Base-by-base conservation (phyloP, 1,140 invertebrate species). In the Micrasema longulum region DNA sequence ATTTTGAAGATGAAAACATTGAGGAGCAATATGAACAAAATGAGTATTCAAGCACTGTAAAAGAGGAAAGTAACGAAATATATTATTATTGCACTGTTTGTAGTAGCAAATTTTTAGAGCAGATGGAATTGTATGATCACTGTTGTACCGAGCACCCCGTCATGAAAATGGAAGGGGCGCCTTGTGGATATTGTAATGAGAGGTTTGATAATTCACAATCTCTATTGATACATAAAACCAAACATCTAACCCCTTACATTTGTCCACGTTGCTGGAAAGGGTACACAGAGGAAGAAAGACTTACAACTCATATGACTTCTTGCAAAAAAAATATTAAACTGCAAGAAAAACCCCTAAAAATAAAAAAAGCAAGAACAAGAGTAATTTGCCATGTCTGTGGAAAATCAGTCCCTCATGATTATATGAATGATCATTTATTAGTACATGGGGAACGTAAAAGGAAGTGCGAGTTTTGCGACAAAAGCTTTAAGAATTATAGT, bases 231-330 rank as follows among this genome's bases (percentile, higher is more conserved):
- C 84, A 85, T 68, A 80, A 81, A 69, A 84, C 83, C 55, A 76
- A 81, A 31, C 84, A 85, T 69, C 26, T 83, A 53, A 81, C 78
- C 64, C 83, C 82, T 26, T 84, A 78, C 72, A 70, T 85, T 35
- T 85, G 84, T 76, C 79, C 84, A 67, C 80, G 81, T 26, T 85
- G 84, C 35, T 84, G 83, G 84, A 79, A 81, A 69, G 83, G 83
- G 3, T 85, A 83, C 69, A 79, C 80, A 55, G 79, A 53, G 71
- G 35, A 63, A 52, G 69, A 78, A 55, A 79, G 82, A 10, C 64
- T 82, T 22, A 78, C 78, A 31, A 69, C 70, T 3, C 84, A 85
- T 47, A 45, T 53, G 16, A 31, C 64, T 11, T 38, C 36, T 1
- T 73, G 72, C 53, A 55, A 43, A 65, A 20, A 36, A 79, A 26